Conservation (phyloP, 1,140 invertebrate species). For the Coenobita brevimanus region DNA sequence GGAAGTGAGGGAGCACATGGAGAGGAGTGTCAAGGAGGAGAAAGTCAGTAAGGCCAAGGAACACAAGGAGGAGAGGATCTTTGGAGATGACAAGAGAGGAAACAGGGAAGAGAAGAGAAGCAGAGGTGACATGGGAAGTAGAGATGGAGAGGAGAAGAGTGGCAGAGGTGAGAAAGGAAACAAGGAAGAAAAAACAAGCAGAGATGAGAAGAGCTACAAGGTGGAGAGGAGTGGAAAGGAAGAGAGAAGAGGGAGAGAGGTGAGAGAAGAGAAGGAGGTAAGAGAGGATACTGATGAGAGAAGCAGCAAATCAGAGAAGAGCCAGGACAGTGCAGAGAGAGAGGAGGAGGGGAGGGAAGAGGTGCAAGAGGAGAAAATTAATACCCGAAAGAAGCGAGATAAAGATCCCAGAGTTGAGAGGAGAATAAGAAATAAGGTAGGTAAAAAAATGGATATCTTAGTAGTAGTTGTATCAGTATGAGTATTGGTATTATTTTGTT, state of each 20-base stretch:
- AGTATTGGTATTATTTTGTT: no score
- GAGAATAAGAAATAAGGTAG: constrained; percentile 58
- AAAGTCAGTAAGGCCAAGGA: background rate
- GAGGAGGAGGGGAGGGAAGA: background rate
- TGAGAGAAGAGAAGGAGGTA: background rate
- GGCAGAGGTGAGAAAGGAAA: no score
- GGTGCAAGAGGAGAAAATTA: background rate
- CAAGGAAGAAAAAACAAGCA: no score
- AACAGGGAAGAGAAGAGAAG: no score
- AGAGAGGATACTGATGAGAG: background rate
- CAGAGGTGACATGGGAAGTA: no score
- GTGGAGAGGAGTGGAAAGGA: background rate
- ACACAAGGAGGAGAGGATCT: background rate
- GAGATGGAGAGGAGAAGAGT: no score
- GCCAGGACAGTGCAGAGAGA: background rate
- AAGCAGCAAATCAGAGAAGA: no score
- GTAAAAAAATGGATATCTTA: background rate
- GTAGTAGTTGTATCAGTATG: background rate
- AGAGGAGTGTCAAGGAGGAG: no score
- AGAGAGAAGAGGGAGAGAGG: background rate
- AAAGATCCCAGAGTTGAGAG: constrained; percentile 55
- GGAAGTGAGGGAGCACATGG: background rate
- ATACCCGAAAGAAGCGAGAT: constrained; percentile 40
- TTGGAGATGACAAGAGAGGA: no score
- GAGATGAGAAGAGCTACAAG: background rate